Evolutionary conservation across 2,888 invertebrate species (phyloP).

Genomic region (Colostygia pectinataria): DNA sequence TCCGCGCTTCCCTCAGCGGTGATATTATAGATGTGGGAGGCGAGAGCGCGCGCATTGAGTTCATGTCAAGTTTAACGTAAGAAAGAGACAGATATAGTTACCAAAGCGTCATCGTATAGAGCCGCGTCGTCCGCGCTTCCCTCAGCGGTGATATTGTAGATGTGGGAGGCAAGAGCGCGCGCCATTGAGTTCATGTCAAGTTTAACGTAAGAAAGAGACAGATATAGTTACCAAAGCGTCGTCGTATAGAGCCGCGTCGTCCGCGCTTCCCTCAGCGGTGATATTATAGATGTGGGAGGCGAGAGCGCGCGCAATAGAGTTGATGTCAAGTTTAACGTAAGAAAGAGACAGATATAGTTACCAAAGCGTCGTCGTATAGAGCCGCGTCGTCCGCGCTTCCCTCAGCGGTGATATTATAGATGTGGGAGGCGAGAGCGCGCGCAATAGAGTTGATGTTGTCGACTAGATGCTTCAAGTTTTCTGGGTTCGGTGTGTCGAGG

Average conservation of each 20-base stretch:
- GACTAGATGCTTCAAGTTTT: constrained; percentile 82
- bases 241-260: constrained; percentile 86
- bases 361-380: constrained; percentile 89
- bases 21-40: constrained; percentile 90
- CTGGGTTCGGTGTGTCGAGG: constrained; percentile 83
- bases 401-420: constrained; percentile 87
- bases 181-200: constrained; percentile 87
- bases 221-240: constrained; percentile 87
- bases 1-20: constrained; percentile 63
- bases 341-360: constrained; percentile 64
- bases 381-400: constrained; percentile 61
- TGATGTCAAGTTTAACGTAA: constrained; percentile 79
- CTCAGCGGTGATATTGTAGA: constrained; percentile 87
- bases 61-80: constrained; percentile 78
- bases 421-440: constrained; percentile 91
- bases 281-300: constrained; percentile 92
- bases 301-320: constrained; percentile 91
- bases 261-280: constrained; percentile 61
- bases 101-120: constrained; percentile 86
- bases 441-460: constrained; percentile 89
- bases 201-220: neutral
- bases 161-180: constrained; percentile 91
- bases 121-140: constrained; percentile 61
- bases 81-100: constrained; percentile 29
- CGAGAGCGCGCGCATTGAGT: constrained; percentile 92